phyloP scores from a whole-genome alignment of 2,113 vertebrate species.

The Otus sunia region DNA sequence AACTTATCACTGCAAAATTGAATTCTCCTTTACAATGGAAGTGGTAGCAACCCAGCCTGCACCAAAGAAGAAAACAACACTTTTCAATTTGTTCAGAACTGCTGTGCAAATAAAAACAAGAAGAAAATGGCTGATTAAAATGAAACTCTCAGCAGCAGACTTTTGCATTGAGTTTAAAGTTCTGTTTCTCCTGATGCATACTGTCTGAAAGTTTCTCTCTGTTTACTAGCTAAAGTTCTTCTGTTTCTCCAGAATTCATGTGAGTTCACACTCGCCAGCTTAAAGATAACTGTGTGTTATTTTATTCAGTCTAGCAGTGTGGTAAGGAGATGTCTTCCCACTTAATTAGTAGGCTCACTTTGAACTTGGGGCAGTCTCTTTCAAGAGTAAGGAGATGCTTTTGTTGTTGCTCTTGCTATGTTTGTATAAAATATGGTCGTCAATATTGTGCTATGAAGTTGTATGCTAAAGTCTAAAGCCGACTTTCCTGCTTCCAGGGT shows the following conservation, averaged over 20 bases:
- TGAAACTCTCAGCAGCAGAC: background rate
- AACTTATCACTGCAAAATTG: conserved; percentile 3
- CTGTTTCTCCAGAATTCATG: background rate
- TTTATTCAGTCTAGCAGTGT: background rate
- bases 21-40: conserved; percentile 24
- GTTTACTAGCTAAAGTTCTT: background rate
- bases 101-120: conserved; percentile 45
- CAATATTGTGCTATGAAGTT: background rate
- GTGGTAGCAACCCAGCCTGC: background rate
- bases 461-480: background rate
- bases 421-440: background rate
- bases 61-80: background rate
- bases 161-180: conserved; percentile 4
- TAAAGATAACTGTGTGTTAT: background rate
- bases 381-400: background rate
- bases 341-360: background rate
- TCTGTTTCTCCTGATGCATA: background rate
- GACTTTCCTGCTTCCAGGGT: background rate
- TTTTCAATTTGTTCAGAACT: conserved; percentile 36
- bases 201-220: background rate
- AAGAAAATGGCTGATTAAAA: conserved; percentile 34
- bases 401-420: background rate
- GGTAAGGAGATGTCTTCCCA: background rate
- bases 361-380: background rate
- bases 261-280: background rate